Base-by-base conservation (phyloP, 2,113 vertebrate genomes). In the Ursus arctos region DNA sequence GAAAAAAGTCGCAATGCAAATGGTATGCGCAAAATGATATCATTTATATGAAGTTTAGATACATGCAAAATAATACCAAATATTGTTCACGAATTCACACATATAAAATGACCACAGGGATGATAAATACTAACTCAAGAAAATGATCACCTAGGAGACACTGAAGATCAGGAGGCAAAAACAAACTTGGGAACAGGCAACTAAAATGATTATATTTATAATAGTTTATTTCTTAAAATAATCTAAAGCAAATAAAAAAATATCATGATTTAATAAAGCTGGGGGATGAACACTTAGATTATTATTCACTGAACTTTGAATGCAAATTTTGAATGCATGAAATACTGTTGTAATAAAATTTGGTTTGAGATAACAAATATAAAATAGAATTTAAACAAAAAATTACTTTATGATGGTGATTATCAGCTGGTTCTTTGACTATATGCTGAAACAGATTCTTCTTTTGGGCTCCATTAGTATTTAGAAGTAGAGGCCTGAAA, bases 401-500 rank as follows among this genome's bases (percentile, higher is more conserved):
- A 98, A 98, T 99, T 99, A 99, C 98, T 97, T 98, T 98, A 97
- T 99, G 99, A 98, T 99, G 99, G 88, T 97, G 99, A 97, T 98
- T 99, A 91, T 99, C 99, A 85, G 99, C 98, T 69, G 99, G 97
- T 79, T 99, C 99, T 96, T 99, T 99, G 82, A 99, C 99, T 96
- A 99, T 99, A 88, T 99, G 99, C 55, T 99, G 99, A 97, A 99
- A 99, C 77, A 99, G 99, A 97, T 99, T 99, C 0, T 99, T 98
- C 98, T 99, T 99, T 96, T 99, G 94, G 95, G 99, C 99, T 94
- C 99, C 99, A 65, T 99, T 99, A 96, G 99, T 99, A 98, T 99
- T 99, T 97, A 99, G 98, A 87, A 99, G 99, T 89, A 99, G 97
- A 77, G 99, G 99, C 94, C 99, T 99, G 97, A 59, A 95, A 98